phyloP scores from a whole-genome alignment of 2,113 vertebrate species.

The Sphaerodactylus townsendi region DNA sequence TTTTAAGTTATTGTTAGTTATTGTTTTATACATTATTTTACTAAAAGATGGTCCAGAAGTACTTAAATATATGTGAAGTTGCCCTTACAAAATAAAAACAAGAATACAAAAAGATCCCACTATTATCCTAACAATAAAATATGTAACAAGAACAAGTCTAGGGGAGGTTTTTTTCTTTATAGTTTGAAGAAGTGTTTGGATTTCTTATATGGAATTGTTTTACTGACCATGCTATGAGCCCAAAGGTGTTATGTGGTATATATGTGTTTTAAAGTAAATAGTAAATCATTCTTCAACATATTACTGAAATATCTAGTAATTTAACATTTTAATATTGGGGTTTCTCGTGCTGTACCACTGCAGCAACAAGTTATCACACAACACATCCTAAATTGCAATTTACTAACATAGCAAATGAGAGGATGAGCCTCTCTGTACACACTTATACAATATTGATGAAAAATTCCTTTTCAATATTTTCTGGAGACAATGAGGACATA shows the following conservation, averaged over 20 bases:
- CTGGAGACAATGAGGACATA: neutral
- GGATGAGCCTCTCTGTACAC: constrained; percentile 13
- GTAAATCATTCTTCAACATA: neutral
- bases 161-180: no score
- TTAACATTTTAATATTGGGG: neutral
- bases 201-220: no score
- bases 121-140: neutral
- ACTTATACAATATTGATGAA: constrained; percentile 15
- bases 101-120: neutral
- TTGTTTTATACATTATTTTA: no score
- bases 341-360: neutral
- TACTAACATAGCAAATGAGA: neutral
- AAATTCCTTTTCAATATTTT: constrained; percentile 12
- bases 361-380: neutral
- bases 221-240: no score
- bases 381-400: neutral
- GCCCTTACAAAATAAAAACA: neutral
- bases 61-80: no score
- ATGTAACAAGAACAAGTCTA: neutral
- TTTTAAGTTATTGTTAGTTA: no score
- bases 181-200: no score
- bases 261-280: neutral
- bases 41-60: no score
- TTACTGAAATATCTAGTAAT: neutral
- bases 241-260: no score